Evolutionary conservation across 2,113 vertebrate genomes (phyloP), one percentile per base, ranked within the genome.

Genomic region (Prionailurus bengalensis): DNA sequence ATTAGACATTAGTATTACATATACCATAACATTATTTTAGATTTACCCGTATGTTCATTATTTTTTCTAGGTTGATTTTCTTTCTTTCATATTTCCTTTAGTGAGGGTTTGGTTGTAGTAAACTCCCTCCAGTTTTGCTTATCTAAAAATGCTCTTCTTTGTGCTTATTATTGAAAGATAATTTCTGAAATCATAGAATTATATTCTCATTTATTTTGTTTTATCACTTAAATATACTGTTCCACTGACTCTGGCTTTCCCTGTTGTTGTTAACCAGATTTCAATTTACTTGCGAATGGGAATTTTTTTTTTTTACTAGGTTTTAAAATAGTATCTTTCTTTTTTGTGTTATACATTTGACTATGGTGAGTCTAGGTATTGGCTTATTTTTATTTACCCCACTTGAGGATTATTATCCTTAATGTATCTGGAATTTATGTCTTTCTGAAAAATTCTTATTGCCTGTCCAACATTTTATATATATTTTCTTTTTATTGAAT

Each of bases 121-220:
- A 95, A 65, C 7, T 88, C 48, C 53, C 51, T 76, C 7, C 14
- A 33, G 86, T 81, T 93, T 95, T 96, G 31, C 71, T 93, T 78
- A 58, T 45, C 33, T 66, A 88, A 84, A 79, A 66, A 8, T 73
- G 7, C 29, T 31, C 17, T 81, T 74, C 4, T 76, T 82, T 91
- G n/a, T 1, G 21, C 51, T 80, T 89, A 4, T 16, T 8, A 53
- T 87, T 82, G 6, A 83, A 96, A 82, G n/a, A 51, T 71, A 55
- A 92, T 74, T 94, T 91, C 21, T 65, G 6, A 73, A 29, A 36
- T 17, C 61, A 81, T 25, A 33, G 51, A 89, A 83, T 80, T 83
- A 5, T 73, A 14, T 81, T n/a, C 12, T 84, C 23, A 53, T 76
- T 90, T 89, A 89, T 55, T 83, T 92, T 71, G 36, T 87, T 25